Evolutionary conservation across 2,888 invertebrate species (phyloP).

Genomic region (Shargacucullia verbasci): DNA sequence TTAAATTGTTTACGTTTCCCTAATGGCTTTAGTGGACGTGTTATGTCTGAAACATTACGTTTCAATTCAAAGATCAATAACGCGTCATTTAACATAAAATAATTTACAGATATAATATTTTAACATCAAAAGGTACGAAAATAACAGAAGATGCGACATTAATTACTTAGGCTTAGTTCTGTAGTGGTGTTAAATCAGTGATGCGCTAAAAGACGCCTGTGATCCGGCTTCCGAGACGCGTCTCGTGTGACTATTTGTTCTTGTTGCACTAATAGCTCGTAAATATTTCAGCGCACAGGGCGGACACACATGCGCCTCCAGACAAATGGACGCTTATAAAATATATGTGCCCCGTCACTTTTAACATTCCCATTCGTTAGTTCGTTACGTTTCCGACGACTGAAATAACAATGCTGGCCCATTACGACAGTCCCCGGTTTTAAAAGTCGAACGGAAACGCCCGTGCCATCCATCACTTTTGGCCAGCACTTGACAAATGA

Average conservation of each 20-base stretch:
- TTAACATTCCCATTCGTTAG: constrained; percentile 82
- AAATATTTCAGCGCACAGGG: constrained; percentile 83
- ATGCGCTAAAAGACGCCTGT: constrained; percentile 72
- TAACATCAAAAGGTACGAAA: constrained; percentile 68
- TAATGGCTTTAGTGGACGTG: constrained; percentile 21
- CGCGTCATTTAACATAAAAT: constrained; percentile 42
- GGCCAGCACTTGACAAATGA: constrained; percentile 72
- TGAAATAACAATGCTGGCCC: constrained; percentile 85
- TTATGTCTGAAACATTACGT: constrained; percentile 33
- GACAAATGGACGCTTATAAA: constrained; percentile 85
- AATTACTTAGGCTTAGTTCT: constrained; percentile 72
- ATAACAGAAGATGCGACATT: constrained; percentile 69
- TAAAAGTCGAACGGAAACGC: constrained; percentile 74
- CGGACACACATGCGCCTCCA: constrained; percentile 78
- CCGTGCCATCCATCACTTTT: constrained; percentile 78
- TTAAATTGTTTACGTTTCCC: constrained; percentile 26
- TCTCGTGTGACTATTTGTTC: constrained; percentile 70
- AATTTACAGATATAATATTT: constrained; percentile 41
- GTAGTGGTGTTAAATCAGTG: constrained; percentile 80
- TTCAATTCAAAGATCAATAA: constrained; percentile 51
- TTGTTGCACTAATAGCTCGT: constrained; percentile 86
- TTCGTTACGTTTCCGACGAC: constrained; percentile 82
- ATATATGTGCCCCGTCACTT: constrained; percentile 82
- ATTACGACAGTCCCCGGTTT: constrained; percentile 68
- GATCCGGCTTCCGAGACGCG: constrained; percentile 64